phyloP scores from a whole-genome alignment of 1,140 invertebrate species.

The Temnothorax nylanderi region DNA sequence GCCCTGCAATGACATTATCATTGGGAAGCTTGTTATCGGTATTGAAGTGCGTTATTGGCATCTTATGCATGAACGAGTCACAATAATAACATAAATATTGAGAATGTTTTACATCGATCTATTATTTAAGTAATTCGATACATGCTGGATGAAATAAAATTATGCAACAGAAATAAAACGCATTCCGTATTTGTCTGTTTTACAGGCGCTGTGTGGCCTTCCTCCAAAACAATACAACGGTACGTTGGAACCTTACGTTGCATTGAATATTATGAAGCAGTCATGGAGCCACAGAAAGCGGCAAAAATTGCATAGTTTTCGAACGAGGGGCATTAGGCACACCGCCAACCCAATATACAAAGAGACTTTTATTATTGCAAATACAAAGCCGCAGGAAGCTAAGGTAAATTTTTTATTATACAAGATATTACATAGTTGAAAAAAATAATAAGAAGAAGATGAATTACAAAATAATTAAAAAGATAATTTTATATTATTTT shows the following conservation, averaged over 20 bases:
- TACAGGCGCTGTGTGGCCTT: constrained; percentile 81
- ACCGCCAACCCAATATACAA: constrained; percentile 83
- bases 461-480: too few species aligned
- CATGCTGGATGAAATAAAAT: neutral
- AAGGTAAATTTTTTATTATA: constrained; percentile 74
- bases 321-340: constrained; percentile 82
- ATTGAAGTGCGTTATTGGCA: constrained; percentile 78
- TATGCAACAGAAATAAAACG: neutral
- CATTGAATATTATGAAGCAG: constrained; percentile 81
- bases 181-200: neutral
- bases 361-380: constrained; percentile 83
- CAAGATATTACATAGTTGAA: neutral
- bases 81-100: neutral
- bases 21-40: constrained; percentile 83
- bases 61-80: neutral
- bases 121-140: neutral
- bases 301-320: constrained; percentile 81
- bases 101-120: neutral
- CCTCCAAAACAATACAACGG: constrained; percentile 84
- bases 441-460: neutral
- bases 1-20: constrained; percentile 73
- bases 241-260: constrained; percentile 83
- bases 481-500: too few species aligned
- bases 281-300: constrained; percentile 83
- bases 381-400: constrained; percentile 79